Conservation (phyloP, 2,888 invertebrate species). For the Galeruca laticollis region DNA sequence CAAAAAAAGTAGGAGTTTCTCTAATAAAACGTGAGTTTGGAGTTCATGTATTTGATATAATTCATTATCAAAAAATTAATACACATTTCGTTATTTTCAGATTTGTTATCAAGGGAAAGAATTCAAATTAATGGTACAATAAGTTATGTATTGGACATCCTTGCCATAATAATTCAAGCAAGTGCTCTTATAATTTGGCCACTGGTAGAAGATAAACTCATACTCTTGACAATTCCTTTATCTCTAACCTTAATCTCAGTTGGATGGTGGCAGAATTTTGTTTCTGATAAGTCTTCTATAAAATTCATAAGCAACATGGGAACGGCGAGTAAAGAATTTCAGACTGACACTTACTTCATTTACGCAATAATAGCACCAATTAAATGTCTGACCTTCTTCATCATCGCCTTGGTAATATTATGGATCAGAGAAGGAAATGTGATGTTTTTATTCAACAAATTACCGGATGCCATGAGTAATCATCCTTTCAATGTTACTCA, state of each 20-base stretch:
- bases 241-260: conserved; percentile 78
- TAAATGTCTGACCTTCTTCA: conserved; percentile 82
- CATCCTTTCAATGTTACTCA: conserved; percentile 70
- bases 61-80: not conserved
- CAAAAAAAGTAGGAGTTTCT: too few relatives aligned
- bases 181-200: conserved; percentile 80
- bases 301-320: conserved; percentile 63
- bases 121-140: conserved; percentile 42
- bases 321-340: conserved; percentile 54
- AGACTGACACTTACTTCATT: conserved; percentile 74
- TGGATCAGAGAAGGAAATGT: conserved; percentile 66
- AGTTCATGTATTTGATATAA: not conserved
- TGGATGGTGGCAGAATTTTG: conserved; percentile 89
- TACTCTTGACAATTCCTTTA: conserved; percentile 71
- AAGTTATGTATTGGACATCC: conserved; percentile 70
- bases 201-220: conserved; percentile 67
- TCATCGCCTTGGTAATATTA: conserved; percentile 72
- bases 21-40: too few relatives aligned
- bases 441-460: conserved; percentile 68
- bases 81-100: not conserved
- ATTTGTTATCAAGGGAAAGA: not conserved
- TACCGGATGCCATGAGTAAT: conserved; percentile 68
- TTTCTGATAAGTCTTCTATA: conserved; percentile 65
- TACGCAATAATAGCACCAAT: conserved; percentile 80
- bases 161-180: conserved; percentile 75